Evolutionary conservation across 2,888 invertebrate species (phyloP).

Genomic region (Apodemia duryi): DNA sequence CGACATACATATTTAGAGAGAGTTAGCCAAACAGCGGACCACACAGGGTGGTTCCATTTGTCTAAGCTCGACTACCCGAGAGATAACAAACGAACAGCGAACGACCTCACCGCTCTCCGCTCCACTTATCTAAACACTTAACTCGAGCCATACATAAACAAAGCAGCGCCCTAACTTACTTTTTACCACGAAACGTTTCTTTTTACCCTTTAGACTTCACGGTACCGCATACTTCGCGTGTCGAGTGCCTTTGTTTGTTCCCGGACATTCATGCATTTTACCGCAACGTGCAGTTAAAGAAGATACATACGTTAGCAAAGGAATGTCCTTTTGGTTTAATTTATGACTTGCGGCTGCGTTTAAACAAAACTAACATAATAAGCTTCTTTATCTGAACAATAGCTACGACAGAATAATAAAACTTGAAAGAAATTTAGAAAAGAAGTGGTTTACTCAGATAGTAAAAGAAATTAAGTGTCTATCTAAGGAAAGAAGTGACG

Average conservation of each 20-base stretch:
- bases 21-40: conserved; percentile 66
- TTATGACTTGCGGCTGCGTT: conserved; percentile 39
- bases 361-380: conserved; percentile 28
- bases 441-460: background rate
- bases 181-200: conserved; percentile 71
- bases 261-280: conserved; percentile 69
- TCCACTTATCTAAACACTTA: conserved; percentile 79
- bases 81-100: conserved; percentile 70
- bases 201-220: conserved; percentile 66
- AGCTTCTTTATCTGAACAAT: conserved; percentile 24
- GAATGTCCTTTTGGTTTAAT: conserved; percentile 56
- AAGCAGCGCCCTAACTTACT: conserved; percentile 69
- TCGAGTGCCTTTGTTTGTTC: conserved; percentile 61
- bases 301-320: conserved; percentile 51
- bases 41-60: conserved; percentile 76
- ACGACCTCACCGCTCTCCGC: conserved; percentile 52
- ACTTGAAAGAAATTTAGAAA: conserved; percentile 34
- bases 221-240: conserved; percentile 63
- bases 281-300: conserved; percentile 61
- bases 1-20: conserved; percentile 56
- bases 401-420: conserved; percentile 28
- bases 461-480: conserved; percentile 40
- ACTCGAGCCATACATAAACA: conserved; percentile 73
- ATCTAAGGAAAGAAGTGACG: conserved; percentile 51
- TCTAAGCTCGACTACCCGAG: conserved; percentile 59